phyloP scores from a whole-genome alignment of 1,140 invertebrate genomes.

The Adelges cooleyi region DNA sequence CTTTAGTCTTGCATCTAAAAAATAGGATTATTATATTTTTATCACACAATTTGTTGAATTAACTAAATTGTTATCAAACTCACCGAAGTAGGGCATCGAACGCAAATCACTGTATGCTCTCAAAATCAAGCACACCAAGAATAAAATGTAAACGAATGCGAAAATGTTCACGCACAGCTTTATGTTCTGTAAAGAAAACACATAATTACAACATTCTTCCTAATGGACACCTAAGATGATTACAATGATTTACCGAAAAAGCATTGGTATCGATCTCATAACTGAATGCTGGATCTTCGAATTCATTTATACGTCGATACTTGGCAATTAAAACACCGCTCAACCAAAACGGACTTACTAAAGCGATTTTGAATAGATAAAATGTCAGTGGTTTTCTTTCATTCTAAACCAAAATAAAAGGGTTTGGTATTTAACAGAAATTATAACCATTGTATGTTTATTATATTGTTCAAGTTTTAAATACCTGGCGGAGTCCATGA shows the following conservation, averaged over 20 bases:
- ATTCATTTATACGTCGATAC: slow-evolving; percentile 80
- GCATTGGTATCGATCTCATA: slow-evolving; percentile 76
- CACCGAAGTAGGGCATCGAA: slow-evolving; percentile 95
- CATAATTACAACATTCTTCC: not conserved
- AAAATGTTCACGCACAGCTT: slow-evolving; percentile 82
- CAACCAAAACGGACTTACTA: slow-evolving; percentile 79
- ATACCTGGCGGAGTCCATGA: slow-evolving; percentile 83
- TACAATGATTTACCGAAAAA: slow-evolving; percentile 61
- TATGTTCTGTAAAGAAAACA: slow-evolving; percentile 51
- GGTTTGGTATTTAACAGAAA: too few species aligned
- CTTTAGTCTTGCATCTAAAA: slow-evolving; percentile 77
- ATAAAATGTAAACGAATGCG: slow-evolving; percentile 71
- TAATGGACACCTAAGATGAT: not conserved
- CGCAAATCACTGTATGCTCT: slow-evolving; percentile 86
- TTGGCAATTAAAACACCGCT: slow-evolving; percentile 71
- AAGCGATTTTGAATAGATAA: slow-evolving; percentile 79
- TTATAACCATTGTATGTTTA: not conserved
- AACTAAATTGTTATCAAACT: slow-evolving; percentile 34
- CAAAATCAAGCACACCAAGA: slow-evolving; percentile 70
- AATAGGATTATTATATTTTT: too few species aligned
- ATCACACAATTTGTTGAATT: too few species aligned
- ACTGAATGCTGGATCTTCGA: slow-evolving; percentile 85
- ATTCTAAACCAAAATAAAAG: slow-evolving; percentile 49
- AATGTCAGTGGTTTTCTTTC: slow-evolving; percentile 73
- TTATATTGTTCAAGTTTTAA: not conserved